A percentile compares a stretch with the other conserved stretches of the same genome.
These are phyloP conservation scores for Drosophila orosa DNA, from an alignment of 1,140 invertebrate genomes.

Conservation along the genomic window DNA sequence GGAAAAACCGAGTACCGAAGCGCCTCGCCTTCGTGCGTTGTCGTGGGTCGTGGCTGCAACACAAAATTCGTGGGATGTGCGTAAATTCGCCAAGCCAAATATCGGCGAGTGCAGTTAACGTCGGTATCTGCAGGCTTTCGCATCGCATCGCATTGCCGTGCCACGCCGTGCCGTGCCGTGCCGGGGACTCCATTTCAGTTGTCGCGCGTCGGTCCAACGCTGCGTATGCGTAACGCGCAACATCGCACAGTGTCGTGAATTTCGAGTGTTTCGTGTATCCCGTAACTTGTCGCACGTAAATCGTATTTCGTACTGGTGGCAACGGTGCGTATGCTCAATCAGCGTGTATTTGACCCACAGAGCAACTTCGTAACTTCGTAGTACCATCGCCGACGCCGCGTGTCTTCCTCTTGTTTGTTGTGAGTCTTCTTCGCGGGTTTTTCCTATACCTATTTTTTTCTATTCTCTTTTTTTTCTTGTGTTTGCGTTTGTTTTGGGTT, in stretches of 20 bases:
- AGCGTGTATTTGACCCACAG: constrained; percentile 59
- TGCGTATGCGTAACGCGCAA: constrained; percentile 36
- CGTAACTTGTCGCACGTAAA: background rate
- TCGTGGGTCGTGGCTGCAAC: constrained; percentile 34
- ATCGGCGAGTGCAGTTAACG: constrained; percentile 70
- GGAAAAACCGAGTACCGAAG: constrained; percentile 6
- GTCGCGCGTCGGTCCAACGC: constrained; percentile 28
- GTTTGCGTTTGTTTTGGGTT: constrained; percentile 20
- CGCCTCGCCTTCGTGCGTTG: constrained; percentile 38
- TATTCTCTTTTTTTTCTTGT: constrained; percentile 29
- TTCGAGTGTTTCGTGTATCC: background rate
- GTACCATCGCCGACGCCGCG: constrained; percentile 8
- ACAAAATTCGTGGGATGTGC: constrained; percentile 24
- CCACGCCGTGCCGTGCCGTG: background rate
- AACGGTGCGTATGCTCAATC: constrained; percentile 35
- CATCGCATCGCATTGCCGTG: constrained; percentile 45
- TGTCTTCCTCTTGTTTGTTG: constrained; percentile 53
- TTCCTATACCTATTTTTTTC: background rate
- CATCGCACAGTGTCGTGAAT: background rate
- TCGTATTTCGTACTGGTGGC: constrained; percentile 8
- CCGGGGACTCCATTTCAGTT: constrained; percentile 14
- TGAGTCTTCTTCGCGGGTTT: constrained; percentile 34
- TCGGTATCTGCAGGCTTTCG: constrained; percentile 70
- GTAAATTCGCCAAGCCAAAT: constrained; percentile 66
- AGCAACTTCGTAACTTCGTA: constrained; percentile 28